Percentiles rank a stretch among this genome's conserved stretches.
Conservation (phyloP, 1,140 invertebrate species). For the Danaus plexippus region DNA sequence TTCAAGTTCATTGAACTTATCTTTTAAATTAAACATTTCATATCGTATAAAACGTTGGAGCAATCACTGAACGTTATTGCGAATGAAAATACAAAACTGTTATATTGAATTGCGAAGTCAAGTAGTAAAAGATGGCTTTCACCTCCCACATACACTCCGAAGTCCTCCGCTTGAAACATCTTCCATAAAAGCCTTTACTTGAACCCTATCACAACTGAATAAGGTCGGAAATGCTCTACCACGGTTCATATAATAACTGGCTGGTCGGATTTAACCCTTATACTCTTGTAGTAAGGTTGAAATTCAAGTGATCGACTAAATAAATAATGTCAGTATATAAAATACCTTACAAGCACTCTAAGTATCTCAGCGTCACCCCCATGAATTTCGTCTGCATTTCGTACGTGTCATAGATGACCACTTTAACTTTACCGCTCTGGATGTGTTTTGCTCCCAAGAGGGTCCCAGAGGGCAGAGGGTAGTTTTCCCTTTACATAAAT, state of each 20-base stretch:
- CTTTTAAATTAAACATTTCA: too few relatives aligned
- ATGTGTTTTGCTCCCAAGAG: conserved; percentile 8
- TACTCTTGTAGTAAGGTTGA: conserved; percentile 5
- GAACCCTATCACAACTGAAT: too few relatives aligned
- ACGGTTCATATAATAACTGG: too few relatives aligned
- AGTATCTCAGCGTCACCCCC: conserved; percentile 12
- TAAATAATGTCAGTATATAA: conserved; percentile 6
- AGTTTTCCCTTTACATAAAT: not conserved
- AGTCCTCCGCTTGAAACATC: not conserved
- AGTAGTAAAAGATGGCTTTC: conserved; percentile 4
- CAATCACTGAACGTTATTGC: too few relatives aligned
- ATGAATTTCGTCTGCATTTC: conserved; percentile 22
- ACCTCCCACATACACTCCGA: conserved; percentile 7
- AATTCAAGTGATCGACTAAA: not conserved
- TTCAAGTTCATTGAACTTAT: too few relatives aligned
- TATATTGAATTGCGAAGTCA: conserved; percentile 21
- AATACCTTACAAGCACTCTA: conserved; percentile 17
- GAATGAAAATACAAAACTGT: too few relatives aligned
- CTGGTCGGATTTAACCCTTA: not conserved
- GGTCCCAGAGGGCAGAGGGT: not conserved
- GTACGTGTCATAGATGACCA: conserved; percentile 21
- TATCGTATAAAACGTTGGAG: too few relatives aligned
- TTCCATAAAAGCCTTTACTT: too few relatives aligned
- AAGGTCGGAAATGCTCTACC: too few relatives aligned
- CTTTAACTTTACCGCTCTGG: conserved; percentile 14